Percentiles rank a stretch among this genome's conserved stretches.
Evolutionary conservation across 2,113 vertebrate genomes (phyloP).

Genomic region (Corythornis cristatus): DNA sequence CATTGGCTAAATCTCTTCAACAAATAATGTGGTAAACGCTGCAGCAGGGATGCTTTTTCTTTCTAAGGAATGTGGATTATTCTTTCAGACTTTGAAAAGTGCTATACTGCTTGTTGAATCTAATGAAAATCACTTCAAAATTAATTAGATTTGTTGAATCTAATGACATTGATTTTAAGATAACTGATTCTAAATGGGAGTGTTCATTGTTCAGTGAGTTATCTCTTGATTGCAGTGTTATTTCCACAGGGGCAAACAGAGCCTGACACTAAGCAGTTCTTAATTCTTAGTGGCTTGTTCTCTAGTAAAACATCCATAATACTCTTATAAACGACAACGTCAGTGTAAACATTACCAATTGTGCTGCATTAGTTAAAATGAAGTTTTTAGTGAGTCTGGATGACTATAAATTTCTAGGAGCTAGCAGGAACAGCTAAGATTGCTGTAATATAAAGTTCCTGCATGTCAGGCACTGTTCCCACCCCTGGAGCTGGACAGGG

Average conservation of each 20-base stretch:
- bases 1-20: background rate
- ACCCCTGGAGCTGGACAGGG: background rate
- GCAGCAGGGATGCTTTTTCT: background rate
- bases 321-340: background rate
- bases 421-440: background rate
- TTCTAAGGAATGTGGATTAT: background rate
- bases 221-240: background rate
- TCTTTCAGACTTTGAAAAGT: background rate
- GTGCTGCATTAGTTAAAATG: background rate
- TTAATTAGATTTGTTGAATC: background rate
- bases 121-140: background rate
- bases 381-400: background rate
- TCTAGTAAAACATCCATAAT: background rate
- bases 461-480: background rate
- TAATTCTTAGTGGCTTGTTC: background rate
- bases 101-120: background rate
- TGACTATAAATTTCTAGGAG: background rate
- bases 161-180: background rate
- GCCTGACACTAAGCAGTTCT: background rate
- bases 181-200: background rate
- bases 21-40: background rate
- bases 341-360: background rate
- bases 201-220: background rate
- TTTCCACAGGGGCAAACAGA: background rate
- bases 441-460: background rate